Base-by-base conservation (phyloP, 1,140 invertebrate species). In the Camponotus floridanus region DNA sequence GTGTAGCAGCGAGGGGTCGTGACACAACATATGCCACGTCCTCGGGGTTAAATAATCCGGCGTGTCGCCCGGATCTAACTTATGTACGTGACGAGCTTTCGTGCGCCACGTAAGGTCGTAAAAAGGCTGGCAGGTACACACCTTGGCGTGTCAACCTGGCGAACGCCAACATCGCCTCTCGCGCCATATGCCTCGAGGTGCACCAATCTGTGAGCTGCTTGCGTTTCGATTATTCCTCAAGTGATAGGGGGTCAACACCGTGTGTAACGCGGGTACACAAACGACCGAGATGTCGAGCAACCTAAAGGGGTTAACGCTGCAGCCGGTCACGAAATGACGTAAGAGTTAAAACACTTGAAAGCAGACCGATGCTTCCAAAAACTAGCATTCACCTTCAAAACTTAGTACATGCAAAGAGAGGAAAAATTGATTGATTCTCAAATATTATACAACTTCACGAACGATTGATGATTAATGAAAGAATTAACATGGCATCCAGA, bases 111-210 rank as follows among this genome's bases (percentile, higher is more conserved):
- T 87, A 68, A 62, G 76, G 83, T 87, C 81, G 73, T 89, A 86
- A 91, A 78, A 73, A 51, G 45, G 33, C 26, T 62, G 51, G 45
- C 79, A 83, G 79, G 76, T 83, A 83, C 79, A 83, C 79, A 83
- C 42, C 76, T 68, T 70, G 65, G 62, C 67, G 39, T 84, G 57
- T 73, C 76, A 71, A 81, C 76, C 45, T 31, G 57, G 45, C 65
- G 3, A 67, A 48, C 64, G 61, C 57, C 61, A 39, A 76, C 68
- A 76, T 68, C 51, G 33, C 33, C n/a, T 76, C 62, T 78, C 62
- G 80, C 64, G 89, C 92, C 92, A 92, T 92, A 92, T 92, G 92
- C 87, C 76, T 88, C 79, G 76, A 87, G 68, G 80, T 61, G 88
- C 86, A 76, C 79, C 73, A 88, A 88, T 88, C 86, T 84, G 71